Conservation (phyloP, 2,888 invertebrate species). For the Argyresthia goedartella region DNA sequence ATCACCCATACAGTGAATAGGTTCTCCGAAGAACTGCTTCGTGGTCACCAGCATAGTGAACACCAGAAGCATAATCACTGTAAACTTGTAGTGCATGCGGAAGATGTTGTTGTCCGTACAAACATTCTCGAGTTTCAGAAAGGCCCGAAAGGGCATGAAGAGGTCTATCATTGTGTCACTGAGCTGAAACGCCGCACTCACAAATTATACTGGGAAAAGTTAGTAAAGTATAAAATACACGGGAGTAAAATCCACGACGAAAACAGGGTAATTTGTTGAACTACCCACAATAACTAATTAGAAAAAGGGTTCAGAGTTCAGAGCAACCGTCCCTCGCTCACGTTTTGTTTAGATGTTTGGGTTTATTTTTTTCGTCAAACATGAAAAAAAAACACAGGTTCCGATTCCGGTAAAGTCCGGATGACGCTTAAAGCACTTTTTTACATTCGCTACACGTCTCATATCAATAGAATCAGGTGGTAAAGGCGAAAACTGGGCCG, state of each 20-base stretch:
- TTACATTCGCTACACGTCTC: too few relatives aligned
- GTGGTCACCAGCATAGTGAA: conserved; percentile 83
- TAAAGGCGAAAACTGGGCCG: too few relatives aligned
- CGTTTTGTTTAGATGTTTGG: too few relatives aligned
- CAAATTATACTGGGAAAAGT: neutral
- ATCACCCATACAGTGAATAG: conserved; percentile 79
- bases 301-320: too few relatives aligned
- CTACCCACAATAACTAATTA: too few relatives aligned
- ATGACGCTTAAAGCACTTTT: too few relatives aligned
- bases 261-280: neutral
- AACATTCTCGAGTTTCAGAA: conserved; percentile 75
- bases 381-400: too few relatives aligned
- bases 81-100: conserved; percentile 80
- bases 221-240: neutral
- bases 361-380: too few relatives aligned
- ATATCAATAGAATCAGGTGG: too few relatives aligned
- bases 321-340: too few relatives aligned
- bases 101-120: conserved; percentile 84
- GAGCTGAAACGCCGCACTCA: neutral
- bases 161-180: conserved; percentile 62
- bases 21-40: conserved; percentile 88
- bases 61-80: conserved; percentile 78
- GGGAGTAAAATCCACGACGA: neutral
- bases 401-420: too few relatives aligned
- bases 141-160: conserved; percentile 75